Evolutionary conservation across 2,888 invertebrate genomes (phyloP), one percentile per base, ranked within the genome.

Genomic region (Eupithecia pulchellata): DNA sequence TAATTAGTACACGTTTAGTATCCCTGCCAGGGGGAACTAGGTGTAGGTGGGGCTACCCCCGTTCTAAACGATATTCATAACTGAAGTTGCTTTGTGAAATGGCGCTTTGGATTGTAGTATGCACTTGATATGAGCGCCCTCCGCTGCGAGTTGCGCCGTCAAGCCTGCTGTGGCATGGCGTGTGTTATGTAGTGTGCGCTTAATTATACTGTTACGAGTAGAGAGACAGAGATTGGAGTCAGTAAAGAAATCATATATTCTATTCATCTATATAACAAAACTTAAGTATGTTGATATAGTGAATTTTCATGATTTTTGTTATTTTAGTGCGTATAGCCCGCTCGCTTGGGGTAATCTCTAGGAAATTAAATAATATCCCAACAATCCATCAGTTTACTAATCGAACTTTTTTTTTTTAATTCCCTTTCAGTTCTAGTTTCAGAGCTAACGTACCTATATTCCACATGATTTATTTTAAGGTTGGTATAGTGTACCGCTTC

Each of bases 1-100:
- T 67, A 30, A 52, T 62, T 67, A 66, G 60, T 60, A 47, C 20
- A 67, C 60, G 58, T 42, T 39, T 34, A 58, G 58, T 36, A 14
- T 66, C 39, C 61, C 36, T 20, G 17, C 2, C 34, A 14, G 60
- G 13, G 42, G 42, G 42, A n/a, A 20, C 42, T 20, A 20, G 42
- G 20, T n/a, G 42, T 4, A 42, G 42, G 42, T n/a, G 5, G 17
- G 17, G 39, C 2, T 2, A 20, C 42, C 42, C n/a, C 60, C 17
- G 29, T 32, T 32, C 60, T 61, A 39, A 36, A 32, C 32, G 32
- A 34, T 61, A 61, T 13, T 61, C 60, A 34, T 61, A 34, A 61
- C 20, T 61, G 34, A 32, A 34, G 34, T 61, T 27, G 29, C n/a
- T 61, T 20, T 61, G 60, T 61, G 34, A 34, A 61, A 61, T 30